Percentiles rank a stretch among this genome's conserved stretches.
Evolutionary conservation across 2,797 vertebrate genomes (phyloP).

Genomic region (Falco concolor): DNA sequence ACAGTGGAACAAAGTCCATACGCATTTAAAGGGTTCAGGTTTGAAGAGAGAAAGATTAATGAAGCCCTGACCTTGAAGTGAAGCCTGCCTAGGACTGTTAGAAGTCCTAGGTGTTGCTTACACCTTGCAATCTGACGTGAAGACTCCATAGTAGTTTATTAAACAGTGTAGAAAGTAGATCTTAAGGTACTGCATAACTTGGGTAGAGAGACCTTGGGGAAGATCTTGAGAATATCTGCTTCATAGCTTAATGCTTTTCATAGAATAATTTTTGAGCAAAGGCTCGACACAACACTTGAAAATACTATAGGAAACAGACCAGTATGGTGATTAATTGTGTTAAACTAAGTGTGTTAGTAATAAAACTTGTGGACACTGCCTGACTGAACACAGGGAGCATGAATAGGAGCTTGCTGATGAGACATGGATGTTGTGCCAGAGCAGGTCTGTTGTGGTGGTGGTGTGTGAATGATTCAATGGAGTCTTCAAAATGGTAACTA

Average conservation of each 20-base stretch:
- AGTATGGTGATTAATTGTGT: not conserved
- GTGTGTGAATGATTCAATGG: accelerated
- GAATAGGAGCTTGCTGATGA: not conserved
- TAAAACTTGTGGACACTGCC: not conserved
- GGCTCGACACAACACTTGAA: not conserved
- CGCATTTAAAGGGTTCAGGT: not conserved
- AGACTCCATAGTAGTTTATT: not conserved
- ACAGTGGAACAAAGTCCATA: not conserved
- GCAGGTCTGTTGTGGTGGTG: not conserved
- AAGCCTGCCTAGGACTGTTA: not conserved
- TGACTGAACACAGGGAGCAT: not conserved
- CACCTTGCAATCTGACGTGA: not conserved
- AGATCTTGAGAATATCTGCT: not conserved
- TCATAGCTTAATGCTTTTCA: not conserved
- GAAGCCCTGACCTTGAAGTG: not conserved
- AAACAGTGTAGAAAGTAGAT: not conserved
- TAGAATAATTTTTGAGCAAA: not conserved
- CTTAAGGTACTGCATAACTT: not conserved
- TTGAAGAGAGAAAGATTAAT: not conserved
- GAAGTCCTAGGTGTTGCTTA: not conserved
- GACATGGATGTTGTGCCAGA: not conserved
- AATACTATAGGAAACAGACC: not conserved
- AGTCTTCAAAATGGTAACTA: not conserved
- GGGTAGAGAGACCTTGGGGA: not conserved
- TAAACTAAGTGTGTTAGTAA: not conserved